Percentiles rank a stretch among this genome's conserved stretches.
Evolutionary conservation across 35 echinoderm and acorn worm species (phyloP).

Genomic region (Apostichopus japonicus): DNA sequence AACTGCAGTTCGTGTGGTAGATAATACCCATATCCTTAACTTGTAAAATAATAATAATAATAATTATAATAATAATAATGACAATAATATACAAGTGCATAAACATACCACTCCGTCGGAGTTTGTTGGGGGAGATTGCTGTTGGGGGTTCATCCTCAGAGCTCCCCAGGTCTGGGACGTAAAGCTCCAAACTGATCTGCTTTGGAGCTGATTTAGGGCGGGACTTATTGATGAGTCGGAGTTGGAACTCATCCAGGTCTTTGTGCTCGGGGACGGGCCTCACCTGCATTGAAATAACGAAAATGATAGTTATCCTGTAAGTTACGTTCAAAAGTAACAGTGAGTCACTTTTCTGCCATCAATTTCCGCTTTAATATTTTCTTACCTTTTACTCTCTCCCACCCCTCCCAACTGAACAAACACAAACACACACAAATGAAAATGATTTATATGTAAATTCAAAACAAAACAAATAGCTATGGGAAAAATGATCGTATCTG

Average conservation of each 20-base stretch:
- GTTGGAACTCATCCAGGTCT: conserved; percentile 12
- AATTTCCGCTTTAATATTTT: too few species aligned
- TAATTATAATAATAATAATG: background rate
- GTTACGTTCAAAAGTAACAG: too few species aligned
- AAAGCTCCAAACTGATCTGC: background rate
- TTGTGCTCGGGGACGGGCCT: background rate
- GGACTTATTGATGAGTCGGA: background rate
- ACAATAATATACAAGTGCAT: background rate
- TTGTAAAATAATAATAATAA: background rate
- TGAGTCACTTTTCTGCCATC: too few species aligned
- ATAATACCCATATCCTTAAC: too few species aligned
- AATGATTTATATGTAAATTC: too few species aligned
- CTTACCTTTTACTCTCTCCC: too few species aligned
- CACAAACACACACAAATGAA: too few species aligned
- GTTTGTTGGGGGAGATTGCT: background rate
- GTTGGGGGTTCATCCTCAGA: background rate
- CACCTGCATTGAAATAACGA: background rate
- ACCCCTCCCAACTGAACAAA: too few species aligned
- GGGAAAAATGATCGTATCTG: too few species aligned
- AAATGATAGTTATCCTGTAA: too few species aligned
- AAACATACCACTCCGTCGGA: background rate
- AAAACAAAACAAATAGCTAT: too few species aligned
- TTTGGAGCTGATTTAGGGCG: conserved; percentile 16
- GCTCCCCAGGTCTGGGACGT: background rate
- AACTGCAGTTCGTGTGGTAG: too few species aligned